These are phyloP conservation scores for Trachythela sp. DNA, from an alignment of 64 coral and sea anemone genomes.

Conservation along the genomic window DNA sequence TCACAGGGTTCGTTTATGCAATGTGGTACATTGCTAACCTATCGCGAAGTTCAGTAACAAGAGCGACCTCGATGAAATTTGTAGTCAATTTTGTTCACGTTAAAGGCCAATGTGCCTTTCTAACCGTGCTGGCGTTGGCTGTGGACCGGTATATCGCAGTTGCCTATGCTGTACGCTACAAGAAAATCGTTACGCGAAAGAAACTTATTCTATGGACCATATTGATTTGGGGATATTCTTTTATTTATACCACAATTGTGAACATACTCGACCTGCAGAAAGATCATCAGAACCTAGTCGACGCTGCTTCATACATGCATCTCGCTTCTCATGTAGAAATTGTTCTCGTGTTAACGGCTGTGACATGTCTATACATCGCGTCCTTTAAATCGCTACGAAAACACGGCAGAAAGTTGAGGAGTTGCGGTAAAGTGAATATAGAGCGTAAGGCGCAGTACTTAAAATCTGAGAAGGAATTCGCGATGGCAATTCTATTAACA, in stretches of 20 bases:
- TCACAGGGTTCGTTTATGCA: background rate
- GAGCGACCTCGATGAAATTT: background rate
- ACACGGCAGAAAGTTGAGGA: background rate
- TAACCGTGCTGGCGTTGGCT: background rate
- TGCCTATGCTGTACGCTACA: background rate
- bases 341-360: background rate
- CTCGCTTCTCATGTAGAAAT: background rate
- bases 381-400: background rate
- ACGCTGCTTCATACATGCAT: constrained; percentile 3
- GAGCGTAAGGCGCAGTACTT: background rate
- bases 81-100: constrained; percentile 24
- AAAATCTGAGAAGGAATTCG: constrained; percentile 7
- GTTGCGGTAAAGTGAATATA: background rate
- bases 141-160: background rate
- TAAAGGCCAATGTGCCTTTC: constrained; percentile 9
- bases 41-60: background rate
- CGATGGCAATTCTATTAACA: background rate
- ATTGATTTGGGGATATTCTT: constrained; percentile 1
- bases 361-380: background rate
- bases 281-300: background rate
- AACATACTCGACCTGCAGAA: background rate
- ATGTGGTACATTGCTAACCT: constrained; percentile 15
- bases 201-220: background rate
- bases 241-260: constrained; percentile 5
- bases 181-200: background rate